A percentile compares a stretch with the other conserved stretches of the same genome.
These are phyloP conservation scores for Aleiodes leptofemur DNA, from an alignment of 2,888 invertebrate genomes.

Conservation along the genomic window DNA sequence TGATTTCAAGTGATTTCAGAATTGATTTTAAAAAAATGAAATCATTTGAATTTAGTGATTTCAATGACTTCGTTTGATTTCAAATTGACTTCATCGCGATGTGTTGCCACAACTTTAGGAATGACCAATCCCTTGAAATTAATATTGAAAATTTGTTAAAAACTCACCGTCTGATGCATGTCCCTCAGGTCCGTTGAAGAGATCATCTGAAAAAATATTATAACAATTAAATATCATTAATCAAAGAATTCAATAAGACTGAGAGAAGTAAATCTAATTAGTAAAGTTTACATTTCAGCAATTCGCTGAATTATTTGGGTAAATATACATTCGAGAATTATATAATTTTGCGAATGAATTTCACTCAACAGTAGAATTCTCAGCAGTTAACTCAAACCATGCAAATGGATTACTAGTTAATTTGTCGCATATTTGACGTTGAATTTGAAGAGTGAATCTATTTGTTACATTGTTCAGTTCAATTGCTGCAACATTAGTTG, in stretches of 20 bases:
- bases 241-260: not conserved
- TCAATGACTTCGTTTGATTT: no score
- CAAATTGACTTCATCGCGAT: no score
- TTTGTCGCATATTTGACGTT: constrained; percentile 8
- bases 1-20: no score
- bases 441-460: constrained; percentile 5
- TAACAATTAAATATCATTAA: constrained; percentile 23
- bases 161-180: constrained; percentile 65
- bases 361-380: not conserved
- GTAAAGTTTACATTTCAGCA: not conserved
- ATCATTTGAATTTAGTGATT: no score
- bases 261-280: not conserved
- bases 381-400: not conserved
- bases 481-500: not conserved
- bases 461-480: not conserved
- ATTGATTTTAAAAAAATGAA: no score
- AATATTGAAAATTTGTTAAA: constrained; percentile 7
- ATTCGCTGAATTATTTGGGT: not conserved
- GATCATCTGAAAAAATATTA: constrained; percentile 67
- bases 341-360: not conserved
- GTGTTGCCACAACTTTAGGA: not conserved
- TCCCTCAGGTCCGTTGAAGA: constrained; percentile 65
- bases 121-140: not conserved
- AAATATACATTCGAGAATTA: not conserved
- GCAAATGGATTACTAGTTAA: constrained; percentile 31